Evolutionary conservation across 2,888 invertebrate genomes (phyloP), one percentile per base, ranked within the genome.

Genomic region (Ophion ellenae): DNA sequence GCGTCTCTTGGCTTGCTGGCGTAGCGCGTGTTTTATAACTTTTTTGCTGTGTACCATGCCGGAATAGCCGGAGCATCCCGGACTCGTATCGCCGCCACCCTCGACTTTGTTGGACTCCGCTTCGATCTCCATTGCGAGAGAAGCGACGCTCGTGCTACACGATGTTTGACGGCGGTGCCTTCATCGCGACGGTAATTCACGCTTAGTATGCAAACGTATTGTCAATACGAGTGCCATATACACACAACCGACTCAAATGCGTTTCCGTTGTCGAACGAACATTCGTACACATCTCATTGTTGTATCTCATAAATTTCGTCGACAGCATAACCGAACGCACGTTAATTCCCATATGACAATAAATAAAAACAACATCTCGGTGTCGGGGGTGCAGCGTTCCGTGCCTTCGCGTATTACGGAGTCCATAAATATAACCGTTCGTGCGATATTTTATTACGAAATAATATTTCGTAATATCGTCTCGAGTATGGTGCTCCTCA

Each of bases 21-120:
- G 96, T 87, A 97, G 95, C 81, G 97, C 97, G 95, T 97, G 97
- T 94, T 97, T 97, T 87, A 96, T 95, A n/a, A 95, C 95, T 94
- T 96, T 97, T 91, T 96, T 96, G 90, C 96, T 96, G 90, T 95
- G 95, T 83, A 93, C 93, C 91, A 93, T 93, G 69, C 93, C 91
- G 74, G 93, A 92, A 88, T 93, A 93, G 70, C 92, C 91, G 47
- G 92, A 91, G 82, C 92, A 93, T 75, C 92, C 91, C 67, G 92
- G 90, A 86, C 91, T 91, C 71, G 90, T 92, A 81, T 93, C 93
- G 80, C 91, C 91, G 61, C 87, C 87, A 81, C 91, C 91, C 84
- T 93, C 93, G 84, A 89, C 90, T 87, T 93, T 93, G 81, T 88
- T 87, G 81, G 90, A 88, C 71, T 93, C 93, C 85, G 92, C 89